These are phyloP conservation scores for Allophyes oxyacanthae DNA, from an alignment of 2,888 invertebrate species.

Conservation along the genomic window DNA sequence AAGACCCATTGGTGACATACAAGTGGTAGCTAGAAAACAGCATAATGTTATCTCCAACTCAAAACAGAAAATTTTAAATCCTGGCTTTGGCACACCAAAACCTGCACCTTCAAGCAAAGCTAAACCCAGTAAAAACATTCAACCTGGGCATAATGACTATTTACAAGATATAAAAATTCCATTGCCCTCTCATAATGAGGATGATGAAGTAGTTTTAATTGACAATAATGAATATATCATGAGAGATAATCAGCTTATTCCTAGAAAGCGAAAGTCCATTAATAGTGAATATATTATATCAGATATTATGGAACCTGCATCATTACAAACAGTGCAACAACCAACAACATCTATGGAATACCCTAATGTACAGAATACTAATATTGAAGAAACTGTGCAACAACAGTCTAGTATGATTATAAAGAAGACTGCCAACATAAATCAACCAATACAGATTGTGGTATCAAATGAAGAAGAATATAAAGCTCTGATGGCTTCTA, in stretches of 20 bases:
- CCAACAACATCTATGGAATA: constrained; percentile 73
- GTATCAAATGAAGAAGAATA: constrained; percentile 87
- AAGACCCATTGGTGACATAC: constrained; percentile 84
- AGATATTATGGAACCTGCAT: constrained; percentile 68
- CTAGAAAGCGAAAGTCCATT: constrained; percentile 61
- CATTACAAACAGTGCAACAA: constrained; percentile 59
- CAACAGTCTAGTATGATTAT: constrained; percentile 68
- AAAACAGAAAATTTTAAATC: constrained; percentile 82
- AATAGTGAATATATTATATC: constrained; percentile 70
- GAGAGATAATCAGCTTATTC: constrained; percentile 77
- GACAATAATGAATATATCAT: constrained; percentile 90
- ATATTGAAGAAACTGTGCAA: constrained; percentile 60
- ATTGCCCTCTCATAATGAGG: constrained; percentile 50
- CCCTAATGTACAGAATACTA: constrained; percentile 63
- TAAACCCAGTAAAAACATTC: constrained; percentile 50
- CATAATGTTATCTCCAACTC: constrained; percentile 54
- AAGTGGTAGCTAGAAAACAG: constrained; percentile 78
- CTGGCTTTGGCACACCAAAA: constrained; percentile 67
- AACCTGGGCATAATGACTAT: constrained; percentile 63
- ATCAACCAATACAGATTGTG: constrained; percentile 84
- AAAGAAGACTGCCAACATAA: constrained; percentile 71
- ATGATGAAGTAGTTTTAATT: constrained; percentile 84
- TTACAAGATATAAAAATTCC: constrained; percentile 62
- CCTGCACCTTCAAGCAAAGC: constrained; percentile 49
- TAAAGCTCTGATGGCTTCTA: constrained; percentile 81